phyloP scores from a whole-genome alignment of 1,140 invertebrate species.

The Cydia splendana region DNA sequence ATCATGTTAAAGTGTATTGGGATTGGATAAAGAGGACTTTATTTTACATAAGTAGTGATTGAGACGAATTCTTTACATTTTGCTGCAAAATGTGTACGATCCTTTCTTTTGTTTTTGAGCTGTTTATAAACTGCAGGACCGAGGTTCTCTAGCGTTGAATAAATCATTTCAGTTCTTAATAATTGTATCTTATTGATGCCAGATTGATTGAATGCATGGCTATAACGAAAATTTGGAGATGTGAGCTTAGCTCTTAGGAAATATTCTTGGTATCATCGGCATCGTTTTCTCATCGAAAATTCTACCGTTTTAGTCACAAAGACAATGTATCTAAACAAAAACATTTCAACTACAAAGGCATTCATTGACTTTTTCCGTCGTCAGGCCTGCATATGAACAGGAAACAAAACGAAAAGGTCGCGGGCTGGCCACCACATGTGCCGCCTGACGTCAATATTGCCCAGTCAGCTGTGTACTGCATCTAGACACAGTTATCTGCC shows the following conservation, averaged over 20 bases:
- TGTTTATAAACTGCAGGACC: too few species aligned
- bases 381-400: constrained; percentile 18
- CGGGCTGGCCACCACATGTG: constrained; percentile 19
- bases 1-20: background rate
- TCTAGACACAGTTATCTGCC: background rate
- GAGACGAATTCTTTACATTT: too few species aligned
- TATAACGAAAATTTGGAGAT: background rate
- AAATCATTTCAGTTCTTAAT: too few species aligned
- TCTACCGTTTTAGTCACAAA: background rate
- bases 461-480: constrained; percentile 19
- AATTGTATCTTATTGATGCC: too few species aligned
- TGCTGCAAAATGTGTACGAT: too few species aligned
- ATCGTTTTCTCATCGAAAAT: background rate
- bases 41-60: too few species aligned
- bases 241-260: background rate
- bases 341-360: background rate
- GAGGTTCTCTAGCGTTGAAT: too few species aligned
- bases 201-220: background rate
- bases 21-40: too few species aligned
- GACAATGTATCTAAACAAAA: background rate
- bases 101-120: too few species aligned
- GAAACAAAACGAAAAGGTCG: constrained; percentile 32
- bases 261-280: background rate
- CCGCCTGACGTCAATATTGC: constrained; percentile 15
- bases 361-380: constrained; percentile 10